These are phyloP conservation scores for Burhinus oedicnemus DNA, from an alignment of 2,113 vertebrate species.

Conservation along the genomic window DNA sequence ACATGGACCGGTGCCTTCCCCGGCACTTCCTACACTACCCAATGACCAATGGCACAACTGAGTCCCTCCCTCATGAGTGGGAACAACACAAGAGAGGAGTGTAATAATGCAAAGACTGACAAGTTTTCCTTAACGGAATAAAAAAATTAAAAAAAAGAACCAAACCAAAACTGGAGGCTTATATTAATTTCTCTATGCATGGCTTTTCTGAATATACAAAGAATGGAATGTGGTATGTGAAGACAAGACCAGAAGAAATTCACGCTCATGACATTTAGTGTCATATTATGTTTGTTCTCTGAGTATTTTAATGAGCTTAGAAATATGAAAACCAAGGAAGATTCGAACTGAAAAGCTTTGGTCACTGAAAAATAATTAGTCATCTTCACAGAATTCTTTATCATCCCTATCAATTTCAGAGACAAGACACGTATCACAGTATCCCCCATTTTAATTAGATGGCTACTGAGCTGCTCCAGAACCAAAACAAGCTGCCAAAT, in stretches of 20 bases:
- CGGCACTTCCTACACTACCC: neutral
- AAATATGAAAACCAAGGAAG: constrained; percentile 17
- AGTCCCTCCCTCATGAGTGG: fast-evolving
- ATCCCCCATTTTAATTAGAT: constrained; percentile 57
- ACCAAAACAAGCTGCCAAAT: constrained; percentile 49
- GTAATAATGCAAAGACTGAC: neutral
- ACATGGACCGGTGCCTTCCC: fast-evolving
- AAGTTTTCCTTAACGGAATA: neutral
- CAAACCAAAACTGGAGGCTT: neutral
- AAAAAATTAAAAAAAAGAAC: neutral
- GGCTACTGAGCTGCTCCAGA: constrained; percentile 32
- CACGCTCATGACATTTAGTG: neutral
- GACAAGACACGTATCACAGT: neutral
- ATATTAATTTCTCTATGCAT: neutral
- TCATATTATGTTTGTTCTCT: neutral
- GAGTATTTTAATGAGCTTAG: constrained; percentile 15
- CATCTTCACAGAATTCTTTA: neutral
- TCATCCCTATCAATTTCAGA: constrained; percentile 22
- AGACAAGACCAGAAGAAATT: neutral
- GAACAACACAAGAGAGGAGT: neutral
- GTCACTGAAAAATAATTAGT: constrained; percentile 56
- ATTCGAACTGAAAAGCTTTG: constrained; percentile 27
- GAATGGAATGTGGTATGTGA: neutral
- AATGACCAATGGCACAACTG: neutral
- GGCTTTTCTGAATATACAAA: neutral